Base-by-base conservation (phyloP, 2,888 invertebrate species). In the Neocrepidodera transversa region DNA sequence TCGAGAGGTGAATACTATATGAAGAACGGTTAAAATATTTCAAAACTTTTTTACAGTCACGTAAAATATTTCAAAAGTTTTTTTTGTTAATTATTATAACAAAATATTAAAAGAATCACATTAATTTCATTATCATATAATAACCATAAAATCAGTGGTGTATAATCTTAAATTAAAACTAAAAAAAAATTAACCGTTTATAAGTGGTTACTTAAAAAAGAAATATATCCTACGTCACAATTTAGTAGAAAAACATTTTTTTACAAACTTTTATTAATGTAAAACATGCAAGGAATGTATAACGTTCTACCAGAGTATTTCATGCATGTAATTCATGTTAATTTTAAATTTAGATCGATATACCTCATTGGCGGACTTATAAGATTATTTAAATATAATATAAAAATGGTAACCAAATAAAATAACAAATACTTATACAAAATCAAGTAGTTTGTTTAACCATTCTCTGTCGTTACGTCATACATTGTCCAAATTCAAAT, bases 221-320 rank as follows among this genome's bases (percentile, higher is more conserved):
- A 28, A 45, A 45, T 45, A 45, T 26, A 45, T 28, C 20, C 26
- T 16, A 45, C 45, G 26, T 45, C 45, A 26, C 45, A 18, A 5
- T 38, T 7, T 38, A 38, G 17, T 16, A 38, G 38, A 38, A 38
- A 38, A 38, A 38, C 38, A 17, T 38, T 26, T 26, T 45, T 45
- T 26, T 13, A 14, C 28, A 28, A 45, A 45, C 8, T 45, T 45
- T 45, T 45, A 45, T 45, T 45, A 45, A 26, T 45, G 45, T 28
- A 45, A 23, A 28, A 45, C 45, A 45, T 45, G 45, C 45, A 28
- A 45, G 45, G 45, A 45, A 45, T 45, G 45, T 26, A 45, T 42
- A 42, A 42, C 42, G 45, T 13, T 8, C 8, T 26, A 20, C 7
- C 3, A 13, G n/a, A 43, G 17, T 26, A 7, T 45, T 43, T 10